Base-by-base conservation (phyloP, 2,888 invertebrate species). In the Poecilus cupreus region DNA sequence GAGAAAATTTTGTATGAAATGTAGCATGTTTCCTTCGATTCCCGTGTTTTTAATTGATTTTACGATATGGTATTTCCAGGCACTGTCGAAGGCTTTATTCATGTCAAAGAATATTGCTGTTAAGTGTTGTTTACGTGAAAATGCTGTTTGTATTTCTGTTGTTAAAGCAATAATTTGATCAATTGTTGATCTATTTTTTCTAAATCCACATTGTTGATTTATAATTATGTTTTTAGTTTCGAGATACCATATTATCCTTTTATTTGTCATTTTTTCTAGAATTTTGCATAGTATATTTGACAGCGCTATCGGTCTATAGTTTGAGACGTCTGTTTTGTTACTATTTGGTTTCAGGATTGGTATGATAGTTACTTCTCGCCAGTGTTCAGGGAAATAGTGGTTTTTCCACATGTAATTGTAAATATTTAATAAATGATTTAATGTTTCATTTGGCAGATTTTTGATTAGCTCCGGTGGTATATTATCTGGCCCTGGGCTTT, bases 1-100 rank as follows among this genome's bases (percentile, higher is more conserved):
- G 8, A 81, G 57, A 37, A 81, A 82, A 24, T 81, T 83, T 60
- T 72, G 2, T 3, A 82, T 51, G 60, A 81, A 82, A 32, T 22
- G 22, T 22, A 5, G 18, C 57, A 57, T 57, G 6, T 20, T 16
- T 8, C 57, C 22, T 57, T 57, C 11, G 4, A 57, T 20, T 10
- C n/a, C 10, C 1, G 5, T 11, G 13, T 57, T 20, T 57, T 57
- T 57, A n/a, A 43, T 10, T 2, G 43, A n/a, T 43, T 43, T 10
- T n/a, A 18, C 2, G 57, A 37, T n/a, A 43, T 49, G 24, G 75
- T 80, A 11, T 79, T 72, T 13, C 70, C 18, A 68, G 3, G 46
- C 39, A 22, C 16, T 72, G n/a, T 72, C 11, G 11, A 10, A 72
- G 11, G 43, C 39, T n/a, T n/a, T n/a, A n/a, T n/a, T n/a, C n/a